These are phyloP conservation scores for Aplidium turbinatum DNA, from an alignment of 23 tunicate genomes.

Conservation along the genomic window DNA sequence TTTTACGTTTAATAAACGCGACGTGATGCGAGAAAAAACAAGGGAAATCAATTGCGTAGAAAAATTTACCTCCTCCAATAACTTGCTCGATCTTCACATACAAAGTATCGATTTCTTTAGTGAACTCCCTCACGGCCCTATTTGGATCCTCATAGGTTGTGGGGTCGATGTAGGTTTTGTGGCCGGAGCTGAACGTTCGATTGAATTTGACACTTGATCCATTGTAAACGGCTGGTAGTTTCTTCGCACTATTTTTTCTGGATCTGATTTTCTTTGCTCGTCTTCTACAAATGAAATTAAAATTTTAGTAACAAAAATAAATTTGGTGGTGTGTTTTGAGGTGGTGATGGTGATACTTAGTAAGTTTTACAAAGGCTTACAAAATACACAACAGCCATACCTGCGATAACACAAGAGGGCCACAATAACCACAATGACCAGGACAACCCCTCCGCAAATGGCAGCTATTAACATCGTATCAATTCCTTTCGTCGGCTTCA, in stretches of 20 bases:
- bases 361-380: not conserved
- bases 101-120: slow-evolving; percentile 75
- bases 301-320: too few species aligned
- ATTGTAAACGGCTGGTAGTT: slow-evolving; percentile 44
- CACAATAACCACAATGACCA: slow-evolving; percentile 48
- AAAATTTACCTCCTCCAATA: slow-evolving; percentile 78
- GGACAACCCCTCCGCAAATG: slow-evolving; percentile 54
- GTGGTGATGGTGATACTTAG: too few species aligned
- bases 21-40: too few species aligned
- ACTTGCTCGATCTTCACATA: slow-evolving; percentile 65
- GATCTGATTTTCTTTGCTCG: too few species aligned
- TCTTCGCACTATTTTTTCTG: slow-evolving; percentile 37
- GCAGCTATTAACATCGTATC: slow-evolving; percentile 36
- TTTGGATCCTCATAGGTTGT: slow-evolving; percentile 85
- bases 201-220: not conserved
- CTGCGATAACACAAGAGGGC: slow-evolving; percentile 38
- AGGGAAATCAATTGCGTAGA: too few species aligned
- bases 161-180: slow-evolving; percentile 93
- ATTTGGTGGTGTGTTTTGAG: too few species aligned
- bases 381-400: not conserved
- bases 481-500: not conserved
- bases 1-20: too few species aligned
- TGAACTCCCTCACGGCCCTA: slow-evolving; percentile 74
- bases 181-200: slow-evolving; percentile 23
- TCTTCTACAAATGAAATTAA: too few species aligned